These are phyloP conservation scores for Chirona hameri DNA, from an alignment of 2,888 invertebrate genomes.

Conservation along the genomic window DNA sequence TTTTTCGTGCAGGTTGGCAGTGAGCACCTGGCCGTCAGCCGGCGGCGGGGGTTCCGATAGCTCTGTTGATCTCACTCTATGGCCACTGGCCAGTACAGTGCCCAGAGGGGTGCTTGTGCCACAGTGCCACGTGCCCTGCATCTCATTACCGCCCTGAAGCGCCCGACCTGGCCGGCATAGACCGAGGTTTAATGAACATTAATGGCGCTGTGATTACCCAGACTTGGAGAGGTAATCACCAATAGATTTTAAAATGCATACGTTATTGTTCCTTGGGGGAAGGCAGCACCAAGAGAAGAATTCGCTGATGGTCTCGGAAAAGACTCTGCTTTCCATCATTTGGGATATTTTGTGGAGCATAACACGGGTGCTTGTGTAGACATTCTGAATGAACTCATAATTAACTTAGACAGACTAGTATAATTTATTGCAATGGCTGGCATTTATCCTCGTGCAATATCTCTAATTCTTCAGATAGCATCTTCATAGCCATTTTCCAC, in stretches of 20 bases:
- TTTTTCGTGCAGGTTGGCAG: background rate
- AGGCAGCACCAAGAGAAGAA: no score
- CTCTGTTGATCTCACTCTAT: background rate
- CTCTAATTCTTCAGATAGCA: no score
- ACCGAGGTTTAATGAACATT: background rate
- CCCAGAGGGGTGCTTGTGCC: background rate
- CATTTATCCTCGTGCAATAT: no score
- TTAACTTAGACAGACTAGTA: no score
- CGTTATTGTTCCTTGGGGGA: background rate
- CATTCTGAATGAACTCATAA: no score
- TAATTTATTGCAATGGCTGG: no score
- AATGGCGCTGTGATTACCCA: background rate
- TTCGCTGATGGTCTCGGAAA: no score
- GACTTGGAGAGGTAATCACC: background rate
- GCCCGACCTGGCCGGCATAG: background rate
- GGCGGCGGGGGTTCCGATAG: background rate
- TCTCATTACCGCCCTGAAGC: background rate
- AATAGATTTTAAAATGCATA: background rate
- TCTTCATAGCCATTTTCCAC: no score
- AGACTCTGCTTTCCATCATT: no score
- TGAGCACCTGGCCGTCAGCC: background rate
- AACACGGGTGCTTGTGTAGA: no score
- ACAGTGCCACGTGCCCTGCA: background rate
- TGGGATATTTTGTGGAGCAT: no score
- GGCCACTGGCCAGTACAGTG: background rate